Base-by-base conservation (phyloP, 2,797 vertebrate species). In the Apodemus agrarius region DNA sequence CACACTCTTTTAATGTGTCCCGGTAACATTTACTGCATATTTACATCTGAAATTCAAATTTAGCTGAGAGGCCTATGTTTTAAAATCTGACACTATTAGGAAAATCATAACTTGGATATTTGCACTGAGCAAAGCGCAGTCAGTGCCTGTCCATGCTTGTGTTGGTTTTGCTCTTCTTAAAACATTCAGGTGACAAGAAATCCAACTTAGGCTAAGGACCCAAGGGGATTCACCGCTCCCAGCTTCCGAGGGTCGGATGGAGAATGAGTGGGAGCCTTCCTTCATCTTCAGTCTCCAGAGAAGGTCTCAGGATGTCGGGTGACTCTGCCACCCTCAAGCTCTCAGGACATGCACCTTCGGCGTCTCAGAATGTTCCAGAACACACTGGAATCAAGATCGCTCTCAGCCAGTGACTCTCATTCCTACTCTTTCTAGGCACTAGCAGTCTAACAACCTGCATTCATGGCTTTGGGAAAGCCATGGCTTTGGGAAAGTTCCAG, bases 41-140 rank as follows among this genome's bases (percentile, higher is more conserved):
- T 90, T 79, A 11, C 85, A 43, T 80, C 21, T 81, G 65, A 91
- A 87, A 93, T 81, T 84, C 16, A 78, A n/a, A 84, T 91, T 79
- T 89, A 82, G 83, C 37, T 8, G 0, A 52, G 31, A 83, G 6
- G 75, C 5, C 16, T 19, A 0, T 81, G 59, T 84, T 92, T 93
- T 46, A 65, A 49, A 57, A 46, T 49, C 67, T 84, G 10, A 72
- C 46, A 89, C 63, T 1, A 13, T 52, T 78, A 82, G 43, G 78
- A 65, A 37, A 90, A 80, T 37, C 34, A 67, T 83, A 81, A 88
- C 85, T 29, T 67, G 57, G 12, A 11, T 21, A 19, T 37, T 49
- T 76, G 11, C 5, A 67, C 0, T 43, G 31, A 94, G 43, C 40
- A 89, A 59, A 83, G 57, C 19, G 57, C 17, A 37, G 6, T 1